These are phyloP conservation scores for Piprites chloris DNA, from an alignment of 2,113 vertebrate genomes.

Conservation along the genomic window DNA sequence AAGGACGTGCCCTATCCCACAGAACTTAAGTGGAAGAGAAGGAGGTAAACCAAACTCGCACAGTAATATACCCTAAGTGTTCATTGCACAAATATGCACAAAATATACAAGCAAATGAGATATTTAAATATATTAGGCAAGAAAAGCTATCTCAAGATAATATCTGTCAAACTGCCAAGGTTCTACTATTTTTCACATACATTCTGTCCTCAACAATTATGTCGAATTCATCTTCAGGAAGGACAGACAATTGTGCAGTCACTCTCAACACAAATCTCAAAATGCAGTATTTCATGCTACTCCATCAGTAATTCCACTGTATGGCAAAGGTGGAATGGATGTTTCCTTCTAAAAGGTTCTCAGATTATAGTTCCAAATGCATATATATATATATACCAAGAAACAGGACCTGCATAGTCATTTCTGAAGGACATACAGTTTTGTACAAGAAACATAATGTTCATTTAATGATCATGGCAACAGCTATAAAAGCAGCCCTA, in stretches of 20 bases:
- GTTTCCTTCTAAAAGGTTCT: background rate
- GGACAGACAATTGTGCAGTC: background rate
- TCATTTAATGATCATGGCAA: background rate
- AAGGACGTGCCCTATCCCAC: background rate
- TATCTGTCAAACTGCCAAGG: background rate
- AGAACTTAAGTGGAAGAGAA: background rate
- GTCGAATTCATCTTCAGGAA: background rate
- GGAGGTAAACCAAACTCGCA: background rate
- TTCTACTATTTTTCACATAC: background rate
- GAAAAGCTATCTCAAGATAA: slow-evolving; percentile 16
- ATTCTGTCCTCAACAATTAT: background rate
- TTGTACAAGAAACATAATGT: background rate
- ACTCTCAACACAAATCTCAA: background rate
- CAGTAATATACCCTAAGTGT: background rate
- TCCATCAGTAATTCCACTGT: background rate
- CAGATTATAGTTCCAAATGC: background rate
- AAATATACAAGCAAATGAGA: background rate
- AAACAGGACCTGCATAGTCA: background rate
- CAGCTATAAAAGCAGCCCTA: background rate
- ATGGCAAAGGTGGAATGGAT: background rate
- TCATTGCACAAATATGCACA: background rate
- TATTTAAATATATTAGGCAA: background rate
- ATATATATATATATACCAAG: background rate
- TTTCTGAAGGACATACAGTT: background rate
- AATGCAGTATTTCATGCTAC: background rate